These are phyloP conservation scores for Belonocnema kinseyi DNA, from an alignment of 1,140 invertebrate genomes.

Conservation along the genomic window DNA sequence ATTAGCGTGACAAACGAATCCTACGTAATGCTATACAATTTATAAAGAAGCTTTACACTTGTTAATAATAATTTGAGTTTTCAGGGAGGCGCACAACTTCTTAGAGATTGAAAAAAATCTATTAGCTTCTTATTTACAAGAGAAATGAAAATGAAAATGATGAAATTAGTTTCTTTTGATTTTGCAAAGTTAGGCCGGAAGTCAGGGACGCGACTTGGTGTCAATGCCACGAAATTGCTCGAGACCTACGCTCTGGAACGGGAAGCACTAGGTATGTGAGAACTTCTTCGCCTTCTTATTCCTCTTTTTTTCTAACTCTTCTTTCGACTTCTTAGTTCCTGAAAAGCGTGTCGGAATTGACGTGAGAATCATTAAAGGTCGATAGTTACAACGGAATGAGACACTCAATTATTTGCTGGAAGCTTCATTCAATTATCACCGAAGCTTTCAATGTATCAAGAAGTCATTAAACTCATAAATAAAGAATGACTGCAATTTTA, in stretches of 20 bases:
- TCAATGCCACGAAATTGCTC: conserved; percentile 64
- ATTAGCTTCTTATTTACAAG: neutral
- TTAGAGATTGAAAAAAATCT: neutral
- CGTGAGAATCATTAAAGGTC: conserved; percentile 19
- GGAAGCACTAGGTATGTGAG: conserved; percentile 54
- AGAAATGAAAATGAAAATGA: conserved; percentile 30
- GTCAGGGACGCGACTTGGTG: conserved; percentile 48
- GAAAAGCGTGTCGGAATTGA: conserved; percentile 31
- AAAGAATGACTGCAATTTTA: too few species aligned
- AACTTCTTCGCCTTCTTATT: conserved; percentile 38
- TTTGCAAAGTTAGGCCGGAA: conserved; percentile 45
- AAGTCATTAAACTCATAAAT: too few species aligned
- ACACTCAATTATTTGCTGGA: neutral
- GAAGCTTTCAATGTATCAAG: neutral
- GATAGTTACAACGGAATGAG: conserved; percentile 6
- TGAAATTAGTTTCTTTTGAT: conserved; percentile 17
- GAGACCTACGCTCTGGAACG: conserved; percentile 58
- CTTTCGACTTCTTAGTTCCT: conserved; percentile 29
- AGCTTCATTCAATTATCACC: conserved; percentile 1
- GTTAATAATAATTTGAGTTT: too few species aligned
- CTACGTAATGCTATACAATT: too few species aligned
- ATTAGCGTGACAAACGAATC: too few species aligned
- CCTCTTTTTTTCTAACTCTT: conserved; percentile 25
- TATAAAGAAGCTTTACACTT: too few species aligned
- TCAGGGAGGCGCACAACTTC: too few species aligned